phyloP scores from a whole-genome alignment of 2,797 vertebrate genomes.

The Lophius americanus region DNA sequence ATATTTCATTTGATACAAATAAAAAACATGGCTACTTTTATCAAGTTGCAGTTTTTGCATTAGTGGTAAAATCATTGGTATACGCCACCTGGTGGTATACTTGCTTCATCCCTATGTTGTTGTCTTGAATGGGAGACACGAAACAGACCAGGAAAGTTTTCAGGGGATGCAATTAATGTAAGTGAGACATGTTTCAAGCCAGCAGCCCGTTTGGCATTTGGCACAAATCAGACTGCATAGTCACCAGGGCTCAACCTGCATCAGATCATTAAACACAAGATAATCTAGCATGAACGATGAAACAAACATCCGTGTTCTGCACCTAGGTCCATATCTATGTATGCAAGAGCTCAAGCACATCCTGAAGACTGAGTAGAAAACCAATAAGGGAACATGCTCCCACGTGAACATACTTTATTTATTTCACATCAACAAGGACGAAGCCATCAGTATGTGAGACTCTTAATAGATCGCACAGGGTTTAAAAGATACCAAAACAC shows the following conservation, averaged over 20 bases:
- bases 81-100: background rate
- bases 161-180: slow-evolving; percentile 21
- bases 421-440: slow-evolving; percentile 24
- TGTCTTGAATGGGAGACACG: slow-evolving; percentile 11
- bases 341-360: slow-evolving; percentile 8
- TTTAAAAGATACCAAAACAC: slow-evolving; percentile 32
- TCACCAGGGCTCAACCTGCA: slow-evolving; percentile 41
- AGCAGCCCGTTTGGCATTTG: slow-evolving; percentile 34
- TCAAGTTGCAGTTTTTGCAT: background rate
- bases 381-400: background rate
- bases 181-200: slow-evolving; percentile 26
- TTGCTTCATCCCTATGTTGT: background rate
- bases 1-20: slow-evolving; percentile 2
- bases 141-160: slow-evolving; percentile 39
- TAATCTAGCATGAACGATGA: slow-evolving; percentile 21
- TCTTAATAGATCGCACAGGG: slow-evolving; percentile 32
- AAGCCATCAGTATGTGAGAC: slow-evolving; percentile 1
- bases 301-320: background rate
- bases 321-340: background rate
- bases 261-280: slow-evolving; percentile 39
- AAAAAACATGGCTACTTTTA: background rate
- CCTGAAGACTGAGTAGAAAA: slow-evolving; percentile 9
- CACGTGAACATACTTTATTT: slow-evolving; percentile 9
- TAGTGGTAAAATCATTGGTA: background rate
- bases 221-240: slow-evolving; percentile 34